Base-by-base conservation (phyloP, 2,797 vertebrate genomes). In the Synanceia verrucosa region DNA sequence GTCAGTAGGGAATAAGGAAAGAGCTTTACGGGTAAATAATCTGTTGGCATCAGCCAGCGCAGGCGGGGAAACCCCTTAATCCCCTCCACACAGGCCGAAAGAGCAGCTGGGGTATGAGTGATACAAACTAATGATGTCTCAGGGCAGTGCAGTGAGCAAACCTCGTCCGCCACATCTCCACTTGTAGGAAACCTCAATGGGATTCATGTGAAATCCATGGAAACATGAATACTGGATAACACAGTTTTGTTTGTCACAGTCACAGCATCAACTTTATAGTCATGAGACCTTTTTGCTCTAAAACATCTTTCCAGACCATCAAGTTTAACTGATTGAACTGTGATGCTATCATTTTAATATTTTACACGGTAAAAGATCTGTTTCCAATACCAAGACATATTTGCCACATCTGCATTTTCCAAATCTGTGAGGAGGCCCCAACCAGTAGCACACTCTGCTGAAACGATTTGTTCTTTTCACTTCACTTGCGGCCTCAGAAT, bases 21-120 rank as follows among this genome's bases (percentile, higher is more conserved):
- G 29, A 55, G 65, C 21, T 74, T 84, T 72, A 72, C 13, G 64
- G 63, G 59, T 74, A 79, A 73, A 84, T 88, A 85, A 82, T 82
- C 82, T 66, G 63, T 21, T 21, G n/a, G 50, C 81, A 65, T 62
- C 41, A 41, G 44, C 24, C 39, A 18, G 33, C 4, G 41, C 23
- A 21, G 28, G 14, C 65, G 55, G 18, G 44, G 62, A 80, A 82
- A 52, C 59, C 59, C 57, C 39, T 67, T 82, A 85, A 88, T 85
- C 79, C 70, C 44, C 29, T 43, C 34, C 31, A 51, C 57, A 66
- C 46, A 56, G 44, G 46, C 65, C 13, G n/a, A 24, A 33, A 31
- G 50, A 82, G 78, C 78, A 88, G 86, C 82, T 83, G 84, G 68
- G 53, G 13, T 57, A 60, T 26, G 63, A 72, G 65, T 5, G 43